Evolutionary conservation across 53 echinoderm and acorn worm species (phyloP).

Genomic region (Echinarachnius parma): DNA sequence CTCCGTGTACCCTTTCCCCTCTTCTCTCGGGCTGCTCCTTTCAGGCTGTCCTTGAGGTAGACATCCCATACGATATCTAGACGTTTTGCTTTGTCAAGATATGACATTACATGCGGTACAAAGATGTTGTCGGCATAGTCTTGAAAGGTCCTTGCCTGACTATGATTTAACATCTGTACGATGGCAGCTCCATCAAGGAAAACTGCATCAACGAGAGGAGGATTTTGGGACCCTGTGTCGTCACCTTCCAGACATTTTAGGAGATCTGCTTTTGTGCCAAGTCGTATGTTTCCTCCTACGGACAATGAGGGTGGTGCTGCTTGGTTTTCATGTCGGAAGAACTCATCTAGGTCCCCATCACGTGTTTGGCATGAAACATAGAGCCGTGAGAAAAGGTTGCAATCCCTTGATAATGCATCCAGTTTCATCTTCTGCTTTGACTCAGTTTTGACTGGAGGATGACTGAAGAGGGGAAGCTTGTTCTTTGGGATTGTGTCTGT

Average conservation of each 20-base stretch:
- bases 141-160: conserved; percentile 5
- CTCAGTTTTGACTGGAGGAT: background rate
- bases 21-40: conserved; percentile 26
- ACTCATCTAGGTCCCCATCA: conserved; percentile 48
- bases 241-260: conserved; percentile 31
- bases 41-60: conserved; percentile 46
- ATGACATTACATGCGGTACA: conserved; percentile 20
- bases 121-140: conserved; percentile 30
- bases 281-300: conserved; percentile 12
- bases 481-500: conserved; percentile 9
- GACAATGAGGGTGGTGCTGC: conserved; percentile 54
- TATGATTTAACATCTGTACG: conserved; percentile 32
- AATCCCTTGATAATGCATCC: conserved; percentile 29
- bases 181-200: conserved; percentile 43
- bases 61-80: conserved; percentile 57
- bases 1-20: conserved; percentile 38
- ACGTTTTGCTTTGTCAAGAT: conserved; percentile 19
- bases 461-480: conserved; percentile 32
- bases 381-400: conserved; percentile 37
- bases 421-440: conserved; percentile 18
- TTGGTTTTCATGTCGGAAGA: conserved; percentile 62
- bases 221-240: background rate
- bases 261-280: conserved; percentile 43
- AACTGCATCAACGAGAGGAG: conserved; percentile 21
- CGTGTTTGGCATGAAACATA: conserved; percentile 49